A percentile compares a stretch with the other conserved stretches of the same genome.
phyloP scores from a whole-genome alignment of 2,113 vertebrate species.

The Myotis lucifugus region DNA sequence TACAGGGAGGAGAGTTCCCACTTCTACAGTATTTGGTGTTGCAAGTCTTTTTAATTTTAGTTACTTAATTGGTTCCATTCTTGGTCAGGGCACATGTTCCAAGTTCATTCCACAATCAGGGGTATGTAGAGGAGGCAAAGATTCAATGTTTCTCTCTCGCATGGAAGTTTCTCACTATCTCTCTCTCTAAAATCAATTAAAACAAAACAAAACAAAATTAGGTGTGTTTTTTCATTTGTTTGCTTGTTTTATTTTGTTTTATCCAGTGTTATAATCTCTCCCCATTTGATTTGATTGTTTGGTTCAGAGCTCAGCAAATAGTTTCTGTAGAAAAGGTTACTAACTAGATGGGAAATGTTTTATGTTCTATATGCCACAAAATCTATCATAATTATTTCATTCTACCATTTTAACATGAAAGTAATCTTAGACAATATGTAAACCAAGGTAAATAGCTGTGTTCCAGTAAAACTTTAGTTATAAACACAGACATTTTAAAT shows the following conservation, averaged over 20 bases:
- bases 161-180: too few species aligned
- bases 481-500: background rate
- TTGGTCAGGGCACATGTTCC: background rate
- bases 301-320: background rate
- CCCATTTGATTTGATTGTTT: background rate
- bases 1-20: background rate
- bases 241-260: background rate
- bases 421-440: background rate
- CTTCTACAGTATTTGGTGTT: background rate
- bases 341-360: background rate
- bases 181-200: background rate
- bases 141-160: background rate
- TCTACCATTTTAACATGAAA: background rate
- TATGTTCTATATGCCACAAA: background rate
- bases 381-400: background rate
- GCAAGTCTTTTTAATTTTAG: background rate
- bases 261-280: background rate
- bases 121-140: background rate
- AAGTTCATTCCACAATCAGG: background rate
- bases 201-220: background rate
- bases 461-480: background rate
- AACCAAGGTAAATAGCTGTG: background rate
- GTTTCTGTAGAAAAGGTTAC: background rate
- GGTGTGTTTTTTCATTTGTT: background rate
- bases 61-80: too few species aligned